These are phyloP conservation scores for Priocnemis perturbator DNA, from an alignment of 2,888 invertebrate genomes.

Conservation along the genomic window DNA sequence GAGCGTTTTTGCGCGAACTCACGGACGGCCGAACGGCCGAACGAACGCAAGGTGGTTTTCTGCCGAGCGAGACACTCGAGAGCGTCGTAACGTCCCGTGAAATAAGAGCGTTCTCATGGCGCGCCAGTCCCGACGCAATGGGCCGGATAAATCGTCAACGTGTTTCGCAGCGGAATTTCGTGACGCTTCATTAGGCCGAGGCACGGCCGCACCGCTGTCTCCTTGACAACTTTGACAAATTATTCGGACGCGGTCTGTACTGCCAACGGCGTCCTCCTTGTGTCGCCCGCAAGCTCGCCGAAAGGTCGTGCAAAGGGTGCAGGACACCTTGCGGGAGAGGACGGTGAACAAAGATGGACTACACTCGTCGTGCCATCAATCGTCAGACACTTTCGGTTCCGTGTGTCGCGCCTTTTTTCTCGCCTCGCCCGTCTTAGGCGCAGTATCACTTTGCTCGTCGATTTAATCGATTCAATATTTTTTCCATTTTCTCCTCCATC, in stretches of 20 bases:
- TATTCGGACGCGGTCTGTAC: conserved; percentile 48
- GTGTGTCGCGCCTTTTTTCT: too few relatives aligned
- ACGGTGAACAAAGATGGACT: background rate
- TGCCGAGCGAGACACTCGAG: too few relatives aligned
- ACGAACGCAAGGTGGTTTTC: conserved; percentile 26
- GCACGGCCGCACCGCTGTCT: conserved; percentile 58
- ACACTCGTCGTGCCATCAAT: too few relatives aligned
- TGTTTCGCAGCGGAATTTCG: conserved; percentile 71
- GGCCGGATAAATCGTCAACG: conserved; percentile 71
- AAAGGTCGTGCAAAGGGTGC: conserved; percentile 34
- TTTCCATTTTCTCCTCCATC: too few relatives aligned
- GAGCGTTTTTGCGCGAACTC: conserved; percentile 15
- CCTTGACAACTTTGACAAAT: conserved; percentile 72
- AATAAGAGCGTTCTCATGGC: conserved; percentile 59
- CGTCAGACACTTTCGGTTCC: too few relatives aligned
- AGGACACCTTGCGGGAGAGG: conserved; percentile 18
- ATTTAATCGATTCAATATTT: too few relatives aligned
- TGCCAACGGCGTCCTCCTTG: conserved; percentile 23
- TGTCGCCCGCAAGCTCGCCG: conserved; percentile 33
- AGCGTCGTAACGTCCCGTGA: conserved; percentile 48
- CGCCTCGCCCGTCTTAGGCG: too few relatives aligned
- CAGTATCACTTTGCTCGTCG: too few relatives aligned
- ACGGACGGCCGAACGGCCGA: too few relatives aligned
- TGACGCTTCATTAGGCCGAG: conserved; percentile 71
- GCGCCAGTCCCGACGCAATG: conserved; percentile 58